Base-by-base conservation (phyloP, 1,140 invertebrate species). In the Hycleus phaleratus region DNA sequence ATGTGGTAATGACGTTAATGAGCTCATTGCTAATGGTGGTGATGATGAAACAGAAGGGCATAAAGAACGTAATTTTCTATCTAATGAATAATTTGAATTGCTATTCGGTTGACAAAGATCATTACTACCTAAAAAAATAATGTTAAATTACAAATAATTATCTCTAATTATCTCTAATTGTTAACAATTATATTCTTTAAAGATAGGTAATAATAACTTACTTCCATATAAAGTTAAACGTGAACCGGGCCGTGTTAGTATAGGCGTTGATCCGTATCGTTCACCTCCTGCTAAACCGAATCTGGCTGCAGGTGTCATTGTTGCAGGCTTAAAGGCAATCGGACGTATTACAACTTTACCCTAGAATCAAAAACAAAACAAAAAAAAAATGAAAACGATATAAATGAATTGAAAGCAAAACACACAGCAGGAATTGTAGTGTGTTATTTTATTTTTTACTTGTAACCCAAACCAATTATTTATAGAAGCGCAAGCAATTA, bases 301-400 rank as follows among this genome's bases (percentile, higher is more conserved):
- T 58, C 76, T 67, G 46, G 78, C 75, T 40, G 77, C 75, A 55
- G 77, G 73, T 24, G 78, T 76, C 65, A 78, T 77, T 6, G 77
- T 75, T 49, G 82, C 77, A 56, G 86, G 85, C 72, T 86, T 87
- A 73, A 86, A 88, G 52, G 86, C 86, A 58, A 88, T 86, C 59
- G 86, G 86, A 52, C 83, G 78, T 64, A 88, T 84, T 49, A 88
- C 82, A 54, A 82, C 81, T 72, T 85, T 86, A 48, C 81, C 81
- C 82, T 84, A 77, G 2, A 79, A 81, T 43, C 7, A 58, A 61
- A 59, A 59, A 61, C 40, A 58, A 51, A 58, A 58, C 38, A 40
- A 45, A 46, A 53, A 53, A 32, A 12, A 18, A 18, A 18, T 18
- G 0, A 18, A 18, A 45, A 11, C 51, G 51, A 53, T 53, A 45